phyloP scores from a whole-genome alignment of 2,113 vertebrate genomes.

The Dromaius novaehollandiae region DNA sequence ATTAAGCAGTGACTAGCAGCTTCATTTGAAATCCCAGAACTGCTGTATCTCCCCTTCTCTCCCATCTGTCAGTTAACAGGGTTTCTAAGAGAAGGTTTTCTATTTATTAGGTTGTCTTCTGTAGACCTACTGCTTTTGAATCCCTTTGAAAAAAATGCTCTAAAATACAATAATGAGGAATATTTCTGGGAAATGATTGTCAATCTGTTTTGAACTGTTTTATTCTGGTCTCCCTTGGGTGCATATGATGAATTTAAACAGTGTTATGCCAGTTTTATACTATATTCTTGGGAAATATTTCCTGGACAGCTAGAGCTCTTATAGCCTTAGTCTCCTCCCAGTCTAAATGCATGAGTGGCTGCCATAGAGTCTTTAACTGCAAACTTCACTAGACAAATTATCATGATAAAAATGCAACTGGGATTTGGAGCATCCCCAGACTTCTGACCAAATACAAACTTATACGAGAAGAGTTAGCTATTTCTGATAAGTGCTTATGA shows the following conservation, averaged over 20 bases:
- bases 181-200: not conserved
- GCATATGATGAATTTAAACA: slow-evolving; percentile 1
- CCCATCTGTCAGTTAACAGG: not conserved
- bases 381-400: not conserved
- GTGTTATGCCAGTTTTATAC: not conserved
- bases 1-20: not conserved
- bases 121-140: not conserved
- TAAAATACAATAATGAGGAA: not conserved
- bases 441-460: not conserved
- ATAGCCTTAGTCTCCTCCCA: not conserved
- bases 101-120: not conserved
- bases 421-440: not conserved
- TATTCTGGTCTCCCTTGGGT: not conserved
- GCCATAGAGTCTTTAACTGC: not conserved
- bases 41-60: not conserved
- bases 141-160: not conserved
- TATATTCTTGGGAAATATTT: not conserved
- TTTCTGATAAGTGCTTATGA: not conserved
- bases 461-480: not conserved
- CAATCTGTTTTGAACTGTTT: not conserved
- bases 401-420: not conserved
- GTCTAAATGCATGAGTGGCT: not conserved
- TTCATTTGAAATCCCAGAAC: not conserved
- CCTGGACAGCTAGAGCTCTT: not conserved
- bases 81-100: not conserved